Evolutionary conservation across 2,113 vertebrate genomes (phyloP), one percentile per base, ranked within the genome.

Genomic region (Nibea coibor): DNA sequence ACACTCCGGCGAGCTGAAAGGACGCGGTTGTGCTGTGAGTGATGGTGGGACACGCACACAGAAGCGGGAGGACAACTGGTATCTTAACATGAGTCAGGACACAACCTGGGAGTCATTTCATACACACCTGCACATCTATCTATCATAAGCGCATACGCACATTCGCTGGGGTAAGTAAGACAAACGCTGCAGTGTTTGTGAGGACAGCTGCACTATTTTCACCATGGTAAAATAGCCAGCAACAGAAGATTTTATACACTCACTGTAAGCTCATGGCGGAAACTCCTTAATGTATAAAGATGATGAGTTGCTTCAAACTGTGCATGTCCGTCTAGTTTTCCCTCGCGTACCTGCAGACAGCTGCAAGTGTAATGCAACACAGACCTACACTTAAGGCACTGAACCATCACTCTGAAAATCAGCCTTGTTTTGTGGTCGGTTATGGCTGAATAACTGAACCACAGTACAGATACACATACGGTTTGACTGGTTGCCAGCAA

Each of bases 1-100:
- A 78, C 64, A 63, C 72, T 73, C 47, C 15, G 24, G 81, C 53
- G 50, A 68, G 68, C 63, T 81, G 84, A 70, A 64, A 81, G 61
- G 54, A 68, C 45, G 35, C 14, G 19, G 31, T 57, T 62, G 28
- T 54, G 31, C 51, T 61, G 66, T 28, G 58, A 51, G 35, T 31
- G 19, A 80, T 31, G 74, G n/a, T 50, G 59, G 22, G 0, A 81
- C 31, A 65, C 47, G 78, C 50, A 43, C 43, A 43, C 43, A 45
- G 3, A 45, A 3, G 11, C 10, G 9, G 31, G 10, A 70, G 3
- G 35, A 57, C 28, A 73, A 35, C 65, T 75, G 59, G 45, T n/a
- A 5, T 64, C 31, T 22, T 35, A 10, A 73, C 47, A 47, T 61
- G 28, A 35, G 62, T 54, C 48, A 54, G 56, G 62, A 28, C n/a